Base-by-base conservation (phyloP, 2,797 vertebrate species). In the Eremophila alpestris region DNA sequence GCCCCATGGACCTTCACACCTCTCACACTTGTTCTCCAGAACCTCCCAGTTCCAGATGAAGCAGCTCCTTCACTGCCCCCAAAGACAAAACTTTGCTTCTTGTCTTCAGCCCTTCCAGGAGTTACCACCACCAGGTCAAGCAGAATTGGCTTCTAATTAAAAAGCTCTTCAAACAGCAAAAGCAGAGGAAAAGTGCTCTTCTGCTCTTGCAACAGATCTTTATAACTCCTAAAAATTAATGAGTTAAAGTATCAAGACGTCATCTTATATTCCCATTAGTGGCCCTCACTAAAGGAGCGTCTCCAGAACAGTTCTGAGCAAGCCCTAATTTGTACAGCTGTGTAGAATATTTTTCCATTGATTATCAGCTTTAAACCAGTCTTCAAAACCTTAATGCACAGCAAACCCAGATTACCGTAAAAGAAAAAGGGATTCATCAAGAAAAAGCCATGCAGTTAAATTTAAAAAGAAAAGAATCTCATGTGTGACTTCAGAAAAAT, bases 401-500 rank as follows among this genome's bases (percentile, higher is more conserved):
- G 68, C 58, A 78, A 91, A 69, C 13, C 16, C 76, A 63, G 36
- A 56, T 49, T 58, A 76, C 43, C 3, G 0, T 51, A 64, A 86
- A 59, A 80, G 46, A 85, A 68, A 87, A 77, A 46, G 45, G 21
- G 22, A 71, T 4, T 52, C 13, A 32, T 55, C 67, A 75, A 91
- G 73, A 73, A 91, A 93, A 77, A 86, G 65, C 36, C 65, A 55
- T 6, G 73, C 73, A 68, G 89, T 89, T 94, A 95, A 74, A 87
- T 85, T 91, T 81, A 69, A 95, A 64, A 86, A 71, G 54, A 76
- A 82, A 90, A 94, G 76, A 91, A 95, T 91, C 85, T 89, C 34
- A 59, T 95, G 85, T 95, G 76, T 88, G 89, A 63, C 69, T 90
- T 89, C 76, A 87, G 59, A 95, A 92, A 94, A 91, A 95, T 88